Conservation (phyloP, 1,140 invertebrate species). For the Cotesia chilonis region DNA sequence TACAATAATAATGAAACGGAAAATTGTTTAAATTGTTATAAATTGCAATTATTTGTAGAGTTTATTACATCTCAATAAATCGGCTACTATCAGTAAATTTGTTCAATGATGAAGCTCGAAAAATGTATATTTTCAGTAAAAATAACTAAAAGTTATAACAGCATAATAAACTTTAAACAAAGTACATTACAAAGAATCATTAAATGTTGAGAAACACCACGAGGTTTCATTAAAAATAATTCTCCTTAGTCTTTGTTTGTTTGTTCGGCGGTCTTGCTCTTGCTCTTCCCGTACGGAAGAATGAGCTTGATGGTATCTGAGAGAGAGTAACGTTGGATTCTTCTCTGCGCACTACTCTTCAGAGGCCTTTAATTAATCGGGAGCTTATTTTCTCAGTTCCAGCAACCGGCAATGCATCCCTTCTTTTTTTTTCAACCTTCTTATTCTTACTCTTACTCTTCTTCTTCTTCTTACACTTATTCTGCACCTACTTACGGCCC, state of each 20-base stretch:
- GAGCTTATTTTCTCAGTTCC: constrained; percentile 33
- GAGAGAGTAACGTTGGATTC: not conserved
- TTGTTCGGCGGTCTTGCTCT: not conserved
- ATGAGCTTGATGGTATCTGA: constrained; percentile 31
- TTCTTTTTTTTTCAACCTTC: not conserved
- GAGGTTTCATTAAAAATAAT: constrained; percentile 35
- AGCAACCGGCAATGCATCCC: constrained; percentile 19
- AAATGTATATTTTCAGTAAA: no score
- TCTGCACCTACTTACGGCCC: constrained; percentile 7
- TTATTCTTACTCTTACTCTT: no score
- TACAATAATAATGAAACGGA: no score
- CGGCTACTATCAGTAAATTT: no score
- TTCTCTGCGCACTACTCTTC: constrained; percentile 9
- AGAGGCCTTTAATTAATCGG: constrained; percentile 37
- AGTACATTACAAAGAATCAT: constrained; percentile 26
- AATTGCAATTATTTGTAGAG: no score
- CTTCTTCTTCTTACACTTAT: no score
- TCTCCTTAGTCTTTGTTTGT: constrained; percentile 30
- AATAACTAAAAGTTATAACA: not conserved
- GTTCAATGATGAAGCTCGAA: no score
- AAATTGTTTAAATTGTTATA: no score
- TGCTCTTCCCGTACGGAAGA: constrained; percentile 3
- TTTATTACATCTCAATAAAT: no score
- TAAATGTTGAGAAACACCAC: constrained; percentile 17
- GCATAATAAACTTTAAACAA: constrained; percentile 28